A percentile compares a stretch with the other conserved stretches of the same genome.
Evolutionary conservation across 2,113 vertebrate species (phyloP).

Genomic region (Zootoca vivipara): DNA sequence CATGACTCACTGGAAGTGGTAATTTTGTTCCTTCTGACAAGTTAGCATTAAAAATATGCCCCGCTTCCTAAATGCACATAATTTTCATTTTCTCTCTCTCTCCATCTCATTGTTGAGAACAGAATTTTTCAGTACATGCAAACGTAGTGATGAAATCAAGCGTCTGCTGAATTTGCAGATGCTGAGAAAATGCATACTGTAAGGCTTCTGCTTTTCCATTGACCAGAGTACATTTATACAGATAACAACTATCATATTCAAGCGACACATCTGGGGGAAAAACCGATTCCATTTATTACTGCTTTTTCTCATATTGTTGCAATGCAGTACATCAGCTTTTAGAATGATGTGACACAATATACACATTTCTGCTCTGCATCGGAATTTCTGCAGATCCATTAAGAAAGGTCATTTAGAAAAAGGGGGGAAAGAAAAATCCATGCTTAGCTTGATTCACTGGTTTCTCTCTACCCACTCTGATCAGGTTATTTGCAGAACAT

Average conservation of each 20-base stretch:
- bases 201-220: conserved; percentile 25
- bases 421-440: conserved; percentile 30
- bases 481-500: conserved; percentile 35
- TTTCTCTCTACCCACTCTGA: conserved; percentile 29
- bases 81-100: conserved; percentile 43
- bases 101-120: conserved; percentile 30
- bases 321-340: conserved; percentile 39
- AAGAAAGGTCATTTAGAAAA: conserved; percentile 44
- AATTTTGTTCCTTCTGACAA: conserved; percentile 49
- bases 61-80: conserved; percentile 40
- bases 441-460: conserved; percentile 51
- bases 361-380: conserved; percentile 32
- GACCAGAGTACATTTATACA: conserved; percentile 25
- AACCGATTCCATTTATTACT: conserved; percentile 13
- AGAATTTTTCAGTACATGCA: conserved; percentile 26
- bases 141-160: conserved; percentile 15
- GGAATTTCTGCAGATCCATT: conserved; percentile 46
- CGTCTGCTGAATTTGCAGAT: conserved; percentile 49
- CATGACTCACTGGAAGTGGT: conserved; percentile 41
- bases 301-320: conserved; percentile 7
- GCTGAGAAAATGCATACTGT: conserved; percentile 39
- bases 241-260: conserved; percentile 17
- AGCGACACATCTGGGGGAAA: conserved; percentile 18
- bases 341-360: conserved; percentile 24
- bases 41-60: conserved; percentile 55